Percentiles rank a stretch among this genome's conserved stretches.
Conservation (phyloP, 2,888 invertebrate species). For the Trichogramma dendrolimi region DNA sequence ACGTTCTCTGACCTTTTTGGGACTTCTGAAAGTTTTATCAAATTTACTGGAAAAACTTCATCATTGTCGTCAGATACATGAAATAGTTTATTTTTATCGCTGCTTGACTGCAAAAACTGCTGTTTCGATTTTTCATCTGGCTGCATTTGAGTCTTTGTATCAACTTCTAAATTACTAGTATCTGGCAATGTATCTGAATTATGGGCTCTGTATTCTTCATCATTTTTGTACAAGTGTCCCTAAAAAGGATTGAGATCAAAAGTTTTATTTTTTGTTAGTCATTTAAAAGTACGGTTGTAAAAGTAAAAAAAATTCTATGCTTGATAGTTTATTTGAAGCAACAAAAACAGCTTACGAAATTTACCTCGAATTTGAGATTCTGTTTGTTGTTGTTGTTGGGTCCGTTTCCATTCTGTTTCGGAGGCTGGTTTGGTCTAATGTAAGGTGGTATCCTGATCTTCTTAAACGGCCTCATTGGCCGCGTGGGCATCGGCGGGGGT, state of each 20-base stretch:
- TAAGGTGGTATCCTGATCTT: constrained; percentile 39
- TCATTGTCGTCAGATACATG: constrained; percentile 21
- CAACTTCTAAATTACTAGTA: neutral
- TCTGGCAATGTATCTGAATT: constrained; percentile 4
- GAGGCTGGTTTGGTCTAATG: constrained; percentile 43
- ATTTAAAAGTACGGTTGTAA: too few relatives aligned
- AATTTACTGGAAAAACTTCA: neutral
- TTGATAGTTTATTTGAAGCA: too few relatives aligned
- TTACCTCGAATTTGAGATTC: constrained; percentile 44
- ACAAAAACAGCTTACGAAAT: neutral
- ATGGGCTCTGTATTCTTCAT: constrained; percentile 6
- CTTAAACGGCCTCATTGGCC: constrained; percentile 35
- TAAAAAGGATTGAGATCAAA: constrained; percentile 29
- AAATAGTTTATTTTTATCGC: constrained; percentile 26
- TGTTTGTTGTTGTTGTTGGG: constrained; percentile 39
- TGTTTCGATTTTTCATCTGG: constrained; percentile 17
- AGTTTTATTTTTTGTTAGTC: too few relatives aligned
- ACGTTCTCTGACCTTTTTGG: neutral
- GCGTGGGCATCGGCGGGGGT: constrained; percentile 29
- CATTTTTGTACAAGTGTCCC: constrained; percentile 37
- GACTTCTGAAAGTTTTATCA: neutral
- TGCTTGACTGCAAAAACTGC: constrained; percentile 20
- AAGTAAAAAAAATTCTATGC: too few relatives aligned
- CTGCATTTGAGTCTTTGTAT: neutral
- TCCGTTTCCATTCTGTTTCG: constrained; percentile 27